A percentile compares a stretch with the other conserved stretches of the same genome.
Evolutionary conservation across 2,888 invertebrate species (phyloP).

Genomic region (Hypselothyrea guttata): DNA sequence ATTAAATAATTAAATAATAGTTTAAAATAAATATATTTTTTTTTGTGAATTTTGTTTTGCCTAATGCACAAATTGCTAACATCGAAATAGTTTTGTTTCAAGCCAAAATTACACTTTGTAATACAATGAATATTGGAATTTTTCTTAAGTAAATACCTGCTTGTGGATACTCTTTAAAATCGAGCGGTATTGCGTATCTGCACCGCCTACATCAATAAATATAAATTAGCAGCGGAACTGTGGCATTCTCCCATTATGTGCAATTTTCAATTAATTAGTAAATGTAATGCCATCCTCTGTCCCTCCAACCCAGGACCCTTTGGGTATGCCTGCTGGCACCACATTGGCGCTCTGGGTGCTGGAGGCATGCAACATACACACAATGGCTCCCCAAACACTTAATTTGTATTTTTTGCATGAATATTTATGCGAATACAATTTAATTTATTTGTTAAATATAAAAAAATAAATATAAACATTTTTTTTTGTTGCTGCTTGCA

Average conservation of each 20-base stretch:
- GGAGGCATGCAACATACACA: not conserved
- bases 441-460: constrained; percentile 69
- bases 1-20: too few species aligned
- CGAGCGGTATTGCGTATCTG: constrained; percentile 18
- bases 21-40: too few species aligned
- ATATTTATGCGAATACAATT: constrained; percentile 71
- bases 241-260: constrained; percentile 60
- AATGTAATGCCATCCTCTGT: constrained; percentile 62
- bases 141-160: too few species aligned
- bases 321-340: constrained; percentile 5
- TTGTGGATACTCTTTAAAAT: not conserved
- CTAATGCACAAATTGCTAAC: too few species aligned
- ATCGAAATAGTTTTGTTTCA: too few species aligned
- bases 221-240: constrained; percentile 69
- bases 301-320: not conserved
- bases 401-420: constrained; percentile 71
- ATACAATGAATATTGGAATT: too few species aligned
- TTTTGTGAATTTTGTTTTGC: too few species aligned
- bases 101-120: too few species aligned
- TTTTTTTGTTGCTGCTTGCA: constrained; percentile 36
- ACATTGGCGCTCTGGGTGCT: constrained; percentile 14
- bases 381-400: constrained; percentile 72
- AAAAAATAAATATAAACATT: constrained; percentile 15
- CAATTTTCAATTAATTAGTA: constrained; percentile 74
- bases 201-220: constrained; percentile 55